These are phyloP conservation scores for Toxonevra muliebris DNA, from an alignment of 2,888 invertebrate genomes.

Conservation along the genomic window DNA sequence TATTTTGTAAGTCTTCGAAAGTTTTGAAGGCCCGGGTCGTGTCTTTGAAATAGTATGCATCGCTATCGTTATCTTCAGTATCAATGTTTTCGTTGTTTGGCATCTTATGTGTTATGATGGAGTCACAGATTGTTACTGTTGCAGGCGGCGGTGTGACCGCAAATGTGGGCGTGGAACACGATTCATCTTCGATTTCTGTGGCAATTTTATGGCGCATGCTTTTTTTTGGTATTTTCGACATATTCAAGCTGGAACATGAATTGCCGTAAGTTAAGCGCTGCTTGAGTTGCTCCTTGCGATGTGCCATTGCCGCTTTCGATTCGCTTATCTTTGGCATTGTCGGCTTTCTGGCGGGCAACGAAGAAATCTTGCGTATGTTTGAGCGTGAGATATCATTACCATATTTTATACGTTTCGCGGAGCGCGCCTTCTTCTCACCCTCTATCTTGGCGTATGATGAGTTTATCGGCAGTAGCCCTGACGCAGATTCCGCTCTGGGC, in stretches of 20 bases:
- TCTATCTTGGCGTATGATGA: slow-evolving; percentile 10
- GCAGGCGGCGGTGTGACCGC: neutral
- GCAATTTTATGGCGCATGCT: neutral
- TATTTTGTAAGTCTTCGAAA: slow-evolving; percentile 13
- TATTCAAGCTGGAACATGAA: slow-evolving; percentile 44
- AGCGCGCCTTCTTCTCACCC: slow-evolving; percentile 42
- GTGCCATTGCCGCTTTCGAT: slow-evolving; percentile 15
- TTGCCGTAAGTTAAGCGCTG: slow-evolving; percentile 47
- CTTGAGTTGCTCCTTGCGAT: slow-evolving; percentile 38
- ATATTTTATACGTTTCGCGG: slow-evolving; percentile 48
- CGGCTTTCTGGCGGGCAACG: slow-evolving; percentile 10
- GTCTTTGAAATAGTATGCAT: neutral
- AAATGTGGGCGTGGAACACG: neutral
- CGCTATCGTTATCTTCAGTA: neutral
- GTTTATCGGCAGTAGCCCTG: slow-evolving; percentile 36
- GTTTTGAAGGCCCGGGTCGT: neutral
- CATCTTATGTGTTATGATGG: neutral
- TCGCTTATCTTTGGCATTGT: neutral
- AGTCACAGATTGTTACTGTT: neutral
- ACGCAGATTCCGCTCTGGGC: slow-evolving; percentile 20
- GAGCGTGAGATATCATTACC: slow-evolving; percentile 52
- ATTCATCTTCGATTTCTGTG: neutral
- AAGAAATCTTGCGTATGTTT: slow-evolving; percentile 47
- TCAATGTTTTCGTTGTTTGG: neutral
- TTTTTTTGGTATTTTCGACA: slow-evolving; percentile 28